Evolutionary conservation across 2,113 vertebrate species (phyloP), one percentile per base, ranked within the genome.

Genomic region (Bujurquina vittata): DNA sequence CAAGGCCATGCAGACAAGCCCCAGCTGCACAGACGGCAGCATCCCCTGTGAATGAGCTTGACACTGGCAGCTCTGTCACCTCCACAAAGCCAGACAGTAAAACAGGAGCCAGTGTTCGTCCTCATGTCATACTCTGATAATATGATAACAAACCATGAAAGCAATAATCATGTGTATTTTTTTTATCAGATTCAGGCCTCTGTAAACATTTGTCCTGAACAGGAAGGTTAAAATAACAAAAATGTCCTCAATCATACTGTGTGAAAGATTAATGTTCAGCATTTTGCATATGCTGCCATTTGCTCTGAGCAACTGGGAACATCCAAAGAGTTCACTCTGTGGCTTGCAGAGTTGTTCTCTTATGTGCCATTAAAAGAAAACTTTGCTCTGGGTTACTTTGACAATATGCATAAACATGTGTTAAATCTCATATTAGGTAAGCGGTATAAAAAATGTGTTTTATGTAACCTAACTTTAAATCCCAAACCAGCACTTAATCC

Each of bases 11-110:
- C 76, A 77, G 84, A 89, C 82, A 29, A 80, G 76, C 46, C 82
- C 67, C 89, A 83, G 82, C 88, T 90, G 87, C 87, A 80, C 46
- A n/a, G 23, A 84, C 40, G 35, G 60, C 29, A 56, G 17, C 33
- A 46, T 76, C 79, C 23, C 12, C 80, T 54, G 73, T 78, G 56
- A 15, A 69, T 73, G n/a, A 49, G 56, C 35, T 55, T 37, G 18
- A 78, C 83, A 75, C 81, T 87, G 82, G 81, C 81, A 80, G 67
- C 81, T 85, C 86, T 81, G 86, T 86, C 80, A 85, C 83, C 74
- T 78, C 60, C 52, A 14, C 23, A 60, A 49, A 61, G 55, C 72
- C 77, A 54, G 79, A 86, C 85, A 79, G 63, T 56, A 60, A 58
- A 83, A 75, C 82, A 80, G 87, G 69, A 80, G 80, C 80, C 84